phyloP scores from a whole-genome alignment of 2,113 vertebrate genomes.

The Cynoglossus semilaevis region DNA sequence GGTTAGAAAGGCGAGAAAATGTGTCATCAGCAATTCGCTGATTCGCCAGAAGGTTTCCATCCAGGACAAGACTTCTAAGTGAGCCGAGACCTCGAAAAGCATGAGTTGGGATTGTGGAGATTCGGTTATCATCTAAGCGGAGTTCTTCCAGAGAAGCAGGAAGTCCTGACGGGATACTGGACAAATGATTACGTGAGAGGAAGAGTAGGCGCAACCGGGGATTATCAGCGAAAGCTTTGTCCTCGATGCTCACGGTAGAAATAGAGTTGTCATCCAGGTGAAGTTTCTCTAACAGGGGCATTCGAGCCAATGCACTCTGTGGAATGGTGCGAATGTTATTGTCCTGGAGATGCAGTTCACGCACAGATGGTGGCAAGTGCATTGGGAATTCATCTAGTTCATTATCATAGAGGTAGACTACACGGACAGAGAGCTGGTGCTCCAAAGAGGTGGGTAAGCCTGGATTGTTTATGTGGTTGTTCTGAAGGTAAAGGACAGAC shows the following conservation, averaged over 20 bases:
- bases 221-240: constrained; percentile 90
- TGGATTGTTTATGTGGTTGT: constrained; percentile 90
- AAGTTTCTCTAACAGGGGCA: constrained; percentile 88
- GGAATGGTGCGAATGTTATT: constrained; percentile 90
- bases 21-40: constrained; percentile 94
- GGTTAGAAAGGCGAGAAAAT: constrained; percentile 88
- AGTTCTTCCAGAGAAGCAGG: constrained; percentile 91
- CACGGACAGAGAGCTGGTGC: constrained; percentile 77
- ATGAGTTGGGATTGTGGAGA: constrained; percentile 90
- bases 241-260: constrained; percentile 93
- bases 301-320: constrained; percentile 81
- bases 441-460: constrained; percentile 85
- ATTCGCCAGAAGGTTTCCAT: constrained; percentile 94
- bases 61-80: constrained; percentile 87
- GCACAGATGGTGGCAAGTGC: constrained; percentile 83
- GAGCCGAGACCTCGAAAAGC: constrained; percentile 88
- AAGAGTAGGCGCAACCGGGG: constrained; percentile 84
- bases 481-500: constrained; percentile 92
- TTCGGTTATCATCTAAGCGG: constrained; percentile 91
- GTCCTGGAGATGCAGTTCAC: constrained; percentile 93
- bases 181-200: constrained; percentile 91
- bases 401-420: constrained; percentile 94
- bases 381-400: constrained; percentile 87
- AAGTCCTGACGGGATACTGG: constrained; percentile 89
- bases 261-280: constrained; percentile 95